Evolutionary conservation across 2,797 vertebrate genomes (phyloP).

Genomic region (Streptopelia turtur): DNA sequence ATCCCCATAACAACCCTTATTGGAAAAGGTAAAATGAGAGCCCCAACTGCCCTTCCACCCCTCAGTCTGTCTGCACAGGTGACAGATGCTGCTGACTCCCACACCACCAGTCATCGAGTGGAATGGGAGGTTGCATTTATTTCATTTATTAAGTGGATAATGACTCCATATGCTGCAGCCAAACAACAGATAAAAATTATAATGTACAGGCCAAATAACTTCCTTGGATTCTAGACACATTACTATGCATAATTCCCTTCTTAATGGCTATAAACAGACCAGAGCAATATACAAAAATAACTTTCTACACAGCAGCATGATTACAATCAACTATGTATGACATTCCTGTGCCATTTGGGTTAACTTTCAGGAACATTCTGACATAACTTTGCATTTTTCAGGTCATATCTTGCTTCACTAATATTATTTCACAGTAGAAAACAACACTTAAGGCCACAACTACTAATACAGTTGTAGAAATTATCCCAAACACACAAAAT

Average conservation of each 20-base stretch:
- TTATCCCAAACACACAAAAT: neutral
- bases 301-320: slow-evolving; percentile 8
- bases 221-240: slow-evolving; percentile 14
- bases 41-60: neutral
- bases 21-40: neutral
- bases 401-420: slow-evolving; percentile 38
- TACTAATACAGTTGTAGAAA: neutral
- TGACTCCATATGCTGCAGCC: slow-evolving; percentile 53
- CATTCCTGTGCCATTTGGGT: slow-evolving; percentile 46
- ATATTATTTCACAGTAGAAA: slow-evolving; percentile 48
- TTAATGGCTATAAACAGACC: slow-evolving; percentile 43
- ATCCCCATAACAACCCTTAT: neutral
- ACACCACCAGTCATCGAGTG: neutral
- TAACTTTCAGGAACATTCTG: slow-evolving; percentile 39
- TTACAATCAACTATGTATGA: slow-evolving; percentile 26
- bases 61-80: slow-evolving; percentile 13
- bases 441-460: neutral
- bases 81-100: slow-evolving; percentile 32
- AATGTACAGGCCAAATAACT: slow-evolving; percentile 39
- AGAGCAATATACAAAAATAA: slow-evolving; percentile 43
- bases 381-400: slow-evolving; percentile 29
- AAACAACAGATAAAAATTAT: slow-evolving; percentile 57
- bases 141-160: slow-evolving; percentile 66
- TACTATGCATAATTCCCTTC: slow-evolving; percentile 18
- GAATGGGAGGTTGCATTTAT: slow-evolving; percentile 25